A percentile compares a stretch with the other conserved stretches of the same genome.
phyloP scores from a whole-genome alignment of 2,797 vertebrate species.

The Sylvilagus floridanus region DNA sequence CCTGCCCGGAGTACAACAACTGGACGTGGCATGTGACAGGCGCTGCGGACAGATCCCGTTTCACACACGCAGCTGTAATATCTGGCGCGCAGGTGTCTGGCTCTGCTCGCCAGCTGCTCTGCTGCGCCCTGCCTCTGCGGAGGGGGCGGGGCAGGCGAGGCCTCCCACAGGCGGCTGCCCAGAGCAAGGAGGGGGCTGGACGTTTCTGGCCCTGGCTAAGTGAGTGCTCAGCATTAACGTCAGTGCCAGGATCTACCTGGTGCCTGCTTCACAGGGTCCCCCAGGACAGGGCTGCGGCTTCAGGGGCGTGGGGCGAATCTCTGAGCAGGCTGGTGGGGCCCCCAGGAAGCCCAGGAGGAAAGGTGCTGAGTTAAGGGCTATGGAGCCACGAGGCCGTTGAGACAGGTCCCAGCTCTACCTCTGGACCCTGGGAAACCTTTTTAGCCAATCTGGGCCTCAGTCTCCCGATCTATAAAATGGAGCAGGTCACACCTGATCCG shows the following conservation, averaged over 20 bases:
- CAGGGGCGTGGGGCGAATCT: not conserved
- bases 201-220: not conserved
- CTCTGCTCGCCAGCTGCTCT: conserved; percentile 82
- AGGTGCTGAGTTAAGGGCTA: rapidly evolving
- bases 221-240: not conserved
- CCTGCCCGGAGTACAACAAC: conserved; percentile 70
- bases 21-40: conserved; percentile 76
- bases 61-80: conserved; percentile 85
- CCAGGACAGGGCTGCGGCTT: not conserved
- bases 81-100: conserved; percentile 84
- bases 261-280: not conserved
- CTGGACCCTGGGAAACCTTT: not conserved
- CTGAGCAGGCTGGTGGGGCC: not conserved
- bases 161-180: conserved; percentile 60
- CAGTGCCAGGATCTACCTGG: not conserved
- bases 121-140: conserved; percentile 68
- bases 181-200: not conserved
- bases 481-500: rapidly evolving
- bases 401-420: too few relatives aligned
- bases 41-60: conserved; percentile 76
- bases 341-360: not conserved
- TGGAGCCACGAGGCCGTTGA: not conserved
- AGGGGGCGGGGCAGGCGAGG: not conserved
- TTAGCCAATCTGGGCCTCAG: not conserved
- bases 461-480: not conserved